A percentile compares a stretch with the other conserved stretches of the same genome.
Evolutionary conservation across 2,888 invertebrate genomes (phyloP).

Genomic region (Lysandra bellargus): DNA sequence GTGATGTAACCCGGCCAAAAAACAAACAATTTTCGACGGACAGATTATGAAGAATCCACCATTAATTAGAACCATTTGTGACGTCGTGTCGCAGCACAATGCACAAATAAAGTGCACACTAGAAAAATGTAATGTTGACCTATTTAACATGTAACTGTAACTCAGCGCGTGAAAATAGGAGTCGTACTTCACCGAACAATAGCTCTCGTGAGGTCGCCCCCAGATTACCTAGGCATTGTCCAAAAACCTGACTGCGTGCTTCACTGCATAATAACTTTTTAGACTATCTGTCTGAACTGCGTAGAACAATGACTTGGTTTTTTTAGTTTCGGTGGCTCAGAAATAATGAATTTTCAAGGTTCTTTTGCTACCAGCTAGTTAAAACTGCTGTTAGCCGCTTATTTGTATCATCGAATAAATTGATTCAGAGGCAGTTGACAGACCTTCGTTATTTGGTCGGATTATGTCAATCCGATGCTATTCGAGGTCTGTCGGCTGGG

Average conservation of each 20-base stretch:
- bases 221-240: slow-evolving; percentile 52
- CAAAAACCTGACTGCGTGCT: slow-evolving; percentile 33
- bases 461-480: no score
- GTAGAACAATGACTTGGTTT: slow-evolving; percentile 23
- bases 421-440: no score
- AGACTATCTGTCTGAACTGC: slow-evolving; percentile 23
- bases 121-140: slow-evolving; percentile 21
- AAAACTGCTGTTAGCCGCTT: no score
- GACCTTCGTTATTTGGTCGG: no score
- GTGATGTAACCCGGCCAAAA: not conserved
- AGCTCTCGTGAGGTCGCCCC: slow-evolving; percentile 49
- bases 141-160: slow-evolving; percentile 26
- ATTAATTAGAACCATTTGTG: not conserved
- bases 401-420: no score
- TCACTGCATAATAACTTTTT: slow-evolving; percentile 32
- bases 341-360: not conserved
- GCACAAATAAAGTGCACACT: slow-evolving; percentile 28
- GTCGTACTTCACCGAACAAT: slow-evolving; percentile 46
- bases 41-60: not conserved
- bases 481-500: no score
- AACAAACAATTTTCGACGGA: not conserved
- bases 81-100: not conserved
- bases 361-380: no score
- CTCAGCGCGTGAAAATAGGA: slow-evolving; percentile 30
- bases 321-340: not conserved